phyloP scores from a whole-genome alignment of 2,113 vertebrate genomes.

The Crocuta crocuta region DNA sequence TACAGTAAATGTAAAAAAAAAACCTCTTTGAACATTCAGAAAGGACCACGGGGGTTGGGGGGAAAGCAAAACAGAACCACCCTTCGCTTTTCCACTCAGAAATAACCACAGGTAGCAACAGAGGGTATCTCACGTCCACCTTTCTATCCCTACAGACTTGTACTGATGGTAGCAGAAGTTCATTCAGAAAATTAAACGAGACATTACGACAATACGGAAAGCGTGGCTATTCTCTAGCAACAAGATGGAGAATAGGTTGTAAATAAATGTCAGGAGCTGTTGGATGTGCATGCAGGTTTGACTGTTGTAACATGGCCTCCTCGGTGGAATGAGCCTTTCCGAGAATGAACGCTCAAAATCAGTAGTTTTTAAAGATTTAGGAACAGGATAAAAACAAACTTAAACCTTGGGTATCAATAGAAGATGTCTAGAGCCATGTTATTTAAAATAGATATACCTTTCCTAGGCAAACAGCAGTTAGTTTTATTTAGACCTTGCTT shows the following conservation, averaged over 20 bases:
- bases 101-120: background rate
- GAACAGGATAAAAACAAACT: background rate
- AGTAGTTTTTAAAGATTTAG: background rate
- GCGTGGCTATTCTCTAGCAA: background rate
- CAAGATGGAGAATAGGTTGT: background rate
- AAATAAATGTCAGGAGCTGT: background rate
- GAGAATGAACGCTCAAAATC: background rate
- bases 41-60: background rate
- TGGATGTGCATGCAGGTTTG: background rate
- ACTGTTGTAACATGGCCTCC: background rate
- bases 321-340: background rate
- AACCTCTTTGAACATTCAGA: background rate
- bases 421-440: background rate
- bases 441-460: background rate
- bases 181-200: background rate
- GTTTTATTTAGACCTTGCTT: background rate
- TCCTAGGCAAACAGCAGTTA: background rate
- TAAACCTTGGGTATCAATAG: background rate
- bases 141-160: background rate
- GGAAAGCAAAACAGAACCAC: background rate
- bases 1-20: background rate
- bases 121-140: background rate
- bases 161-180: background rate
- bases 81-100: background rate
- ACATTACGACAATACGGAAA: background rate